Evolutionary conservation across 2,888 invertebrate genomes (phyloP).

Genomic region (Acanthopleura granulata): DNA sequence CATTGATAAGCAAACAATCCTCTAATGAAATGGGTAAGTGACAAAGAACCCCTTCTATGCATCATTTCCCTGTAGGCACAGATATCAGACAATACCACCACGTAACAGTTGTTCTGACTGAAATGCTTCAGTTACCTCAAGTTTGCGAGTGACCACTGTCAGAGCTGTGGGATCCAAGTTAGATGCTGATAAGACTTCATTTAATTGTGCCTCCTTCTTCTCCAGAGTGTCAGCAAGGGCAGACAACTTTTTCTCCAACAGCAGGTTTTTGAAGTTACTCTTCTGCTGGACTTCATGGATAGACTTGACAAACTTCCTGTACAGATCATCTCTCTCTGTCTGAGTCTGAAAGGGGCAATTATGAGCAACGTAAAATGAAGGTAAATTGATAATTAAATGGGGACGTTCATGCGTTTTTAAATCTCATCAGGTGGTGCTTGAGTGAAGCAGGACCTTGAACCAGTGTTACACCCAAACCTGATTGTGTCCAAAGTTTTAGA

Average conservation of each 20-base stretch:
- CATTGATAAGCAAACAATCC: no score
- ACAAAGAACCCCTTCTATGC: no score
- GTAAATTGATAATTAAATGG: no score
- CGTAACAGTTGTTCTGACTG: no score
- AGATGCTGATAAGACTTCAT: conserved; percentile 77
- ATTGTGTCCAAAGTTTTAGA: no score
- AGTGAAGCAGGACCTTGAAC: no score
- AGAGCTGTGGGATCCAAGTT: conserved; percentile 74
- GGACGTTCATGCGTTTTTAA: no score
- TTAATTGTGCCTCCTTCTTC: conserved; percentile 79
- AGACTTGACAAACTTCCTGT: conserved; percentile 83
- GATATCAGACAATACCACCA: no score
- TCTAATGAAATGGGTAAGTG: no score
- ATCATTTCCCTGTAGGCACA: no score
- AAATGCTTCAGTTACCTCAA: conserved; percentile 73
- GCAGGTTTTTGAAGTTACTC: conserved; percentile 83
- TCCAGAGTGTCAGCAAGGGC: conserved; percentile 78
- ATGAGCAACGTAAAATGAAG: neutral
- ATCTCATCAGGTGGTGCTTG: no score
- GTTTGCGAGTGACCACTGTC: conserved; percentile 73
- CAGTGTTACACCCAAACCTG: no score
- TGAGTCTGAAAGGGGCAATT: conserved; percentile 71
- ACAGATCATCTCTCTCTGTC: conserved; percentile 83
- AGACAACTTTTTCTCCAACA: conserved; percentile 82
- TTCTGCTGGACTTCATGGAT: conserved; percentile 90